Percentiles rank a stretch among this genome's conserved stretches.
These are phyloP conservation scores for Xanthia togata DNA, from an alignment of 2,888 invertebrate species.

Conservation along the genomic window DNA sequence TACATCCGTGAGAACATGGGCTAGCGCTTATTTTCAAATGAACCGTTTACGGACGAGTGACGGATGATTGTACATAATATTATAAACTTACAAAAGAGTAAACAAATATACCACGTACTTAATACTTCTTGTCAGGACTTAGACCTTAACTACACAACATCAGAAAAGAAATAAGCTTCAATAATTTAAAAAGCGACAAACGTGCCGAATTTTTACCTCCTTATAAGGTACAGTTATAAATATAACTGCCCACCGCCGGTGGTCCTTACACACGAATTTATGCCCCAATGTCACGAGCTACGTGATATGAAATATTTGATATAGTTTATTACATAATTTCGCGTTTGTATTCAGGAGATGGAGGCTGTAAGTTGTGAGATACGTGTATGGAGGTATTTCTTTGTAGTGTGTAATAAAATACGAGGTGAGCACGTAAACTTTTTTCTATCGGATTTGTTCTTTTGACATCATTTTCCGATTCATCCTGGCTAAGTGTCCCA, in stretches of 20 bases:
- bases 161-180: not conserved
- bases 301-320: constrained; percentile 58
- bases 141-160: no score
- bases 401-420: not conserved
- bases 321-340: constrained; percentile 36
- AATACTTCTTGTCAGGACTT: no score
- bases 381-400: constrained; percentile 15
- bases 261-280: constrained; percentile 47
- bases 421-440: not conserved
- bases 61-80: not conserved
- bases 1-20: no score
- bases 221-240: constrained; percentile 32
- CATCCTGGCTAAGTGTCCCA: no score
- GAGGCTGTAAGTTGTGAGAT: not conserved
- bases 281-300: constrained; percentile 40
- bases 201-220: constrained; percentile 17
- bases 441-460: not conserved
- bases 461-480: no score
- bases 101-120: not conserved
- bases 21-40: not conserved
- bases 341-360: constrained; percentile 49
- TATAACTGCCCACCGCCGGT: constrained; percentile 40
- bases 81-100: no score
- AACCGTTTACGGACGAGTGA: not conserved
- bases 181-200: constrained; percentile 11